Conservation (phyloP, 2,113 vertebrate genomes). For the Malurus alboscapulatus region DNA sequence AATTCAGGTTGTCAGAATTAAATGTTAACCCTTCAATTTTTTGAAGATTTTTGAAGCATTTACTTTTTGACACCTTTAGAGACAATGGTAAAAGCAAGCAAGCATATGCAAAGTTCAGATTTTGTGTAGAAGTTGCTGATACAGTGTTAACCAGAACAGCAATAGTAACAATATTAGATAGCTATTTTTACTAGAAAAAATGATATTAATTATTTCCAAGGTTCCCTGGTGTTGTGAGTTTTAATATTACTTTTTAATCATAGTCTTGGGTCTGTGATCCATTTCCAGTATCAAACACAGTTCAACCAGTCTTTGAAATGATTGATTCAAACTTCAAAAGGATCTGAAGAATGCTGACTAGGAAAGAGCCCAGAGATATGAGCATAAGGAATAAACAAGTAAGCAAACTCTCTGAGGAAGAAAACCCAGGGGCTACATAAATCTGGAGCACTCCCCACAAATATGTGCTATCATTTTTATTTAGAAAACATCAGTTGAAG, state of each 20-base stretch:
- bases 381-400: neutral
- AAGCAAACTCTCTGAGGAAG: neutral
- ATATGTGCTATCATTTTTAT: neutral
- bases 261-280: neutral
- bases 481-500: neutral
- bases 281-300: neutral
- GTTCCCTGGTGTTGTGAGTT: neutral
- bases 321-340: slow-evolving; percentile 31
- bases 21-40: accelerated
- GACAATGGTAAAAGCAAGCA: neutral
- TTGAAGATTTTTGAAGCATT: neutral
- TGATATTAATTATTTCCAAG: neutral
- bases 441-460: neutral
- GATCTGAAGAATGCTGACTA: neutral
- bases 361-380: neutral
- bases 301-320: neutral
- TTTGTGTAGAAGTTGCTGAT: neutral
- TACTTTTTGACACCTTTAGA: neutral
- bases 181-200: neutral
- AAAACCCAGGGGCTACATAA: neutral
- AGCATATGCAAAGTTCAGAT: neutral
- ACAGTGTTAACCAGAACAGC: neutral
- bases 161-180: neutral
- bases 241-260: neutral
- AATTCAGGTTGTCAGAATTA: neutral